Conservation (phyloP, 2,113 vertebrate genomes). For the Tiliqua scincoides region DNA sequence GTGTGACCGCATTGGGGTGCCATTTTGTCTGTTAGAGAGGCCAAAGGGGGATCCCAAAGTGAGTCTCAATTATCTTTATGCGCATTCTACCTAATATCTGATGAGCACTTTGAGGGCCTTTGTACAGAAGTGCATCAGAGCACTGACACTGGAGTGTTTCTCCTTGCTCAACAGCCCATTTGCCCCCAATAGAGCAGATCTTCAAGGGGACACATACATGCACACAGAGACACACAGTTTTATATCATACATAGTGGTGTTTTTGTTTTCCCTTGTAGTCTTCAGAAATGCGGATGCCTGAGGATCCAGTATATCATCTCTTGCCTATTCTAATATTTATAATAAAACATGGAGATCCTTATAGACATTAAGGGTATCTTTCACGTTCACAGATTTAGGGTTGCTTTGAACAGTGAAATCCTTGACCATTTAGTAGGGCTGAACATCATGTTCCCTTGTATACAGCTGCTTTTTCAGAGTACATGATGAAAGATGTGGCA, state of each 20-base stretch:
- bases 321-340: neutral
- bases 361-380: neutral
- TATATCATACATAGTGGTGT: neutral
- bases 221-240: neutral
- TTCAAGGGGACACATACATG: neutral
- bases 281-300: neutral
- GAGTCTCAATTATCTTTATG: neutral
- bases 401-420: neutral
- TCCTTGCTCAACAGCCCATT: neutral
- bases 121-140: neutral
- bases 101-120: neutral
- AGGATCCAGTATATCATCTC: neutral
- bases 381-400: neutral
- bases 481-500: neutral
- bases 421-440: neutral
- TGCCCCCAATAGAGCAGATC: neutral
- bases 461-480: neutral
- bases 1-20: neutral
- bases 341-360: neutral
- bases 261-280: neutral
- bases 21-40: too few species aligned
- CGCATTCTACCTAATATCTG: neutral
- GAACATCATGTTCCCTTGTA: neutral
- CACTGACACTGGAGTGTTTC: neutral
- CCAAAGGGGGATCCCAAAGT: neutral